These are phyloP conservation scores for Lepidurus apus DNA, from an alignment of 1,140 invertebrate species.

Conservation along the genomic window DNA sequence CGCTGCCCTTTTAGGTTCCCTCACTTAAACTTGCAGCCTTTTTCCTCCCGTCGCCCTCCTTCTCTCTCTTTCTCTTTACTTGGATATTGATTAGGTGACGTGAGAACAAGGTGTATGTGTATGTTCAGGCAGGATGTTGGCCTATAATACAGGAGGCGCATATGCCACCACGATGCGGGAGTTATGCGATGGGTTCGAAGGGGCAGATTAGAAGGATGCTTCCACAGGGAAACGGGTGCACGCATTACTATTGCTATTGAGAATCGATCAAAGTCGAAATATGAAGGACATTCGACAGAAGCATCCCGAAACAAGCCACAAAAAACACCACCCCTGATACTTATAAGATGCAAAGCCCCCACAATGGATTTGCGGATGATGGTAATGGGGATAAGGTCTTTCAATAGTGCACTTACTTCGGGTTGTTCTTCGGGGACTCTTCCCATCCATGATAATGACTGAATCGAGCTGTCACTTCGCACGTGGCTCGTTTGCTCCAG, in stretches of 20 bases:
- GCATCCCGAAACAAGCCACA: neutral
- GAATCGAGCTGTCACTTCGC: conserved; percentile 33
- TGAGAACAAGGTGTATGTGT: conserved; percentile 19
- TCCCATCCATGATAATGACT: conserved; percentile 35
- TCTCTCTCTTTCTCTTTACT: neutral
- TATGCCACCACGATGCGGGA: neutral
- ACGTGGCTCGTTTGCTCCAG: conserved; percentile 29
- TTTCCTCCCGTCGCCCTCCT: neutral
- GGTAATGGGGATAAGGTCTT: neutral
- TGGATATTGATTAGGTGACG: conserved; percentile 21
- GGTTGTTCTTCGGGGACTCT: conserved; percentile 34
- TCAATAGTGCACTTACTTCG: conserved; percentile 24
- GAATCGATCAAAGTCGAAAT: conserved; percentile 5
- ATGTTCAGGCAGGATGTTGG: neutral
- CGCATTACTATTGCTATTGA: neutral
- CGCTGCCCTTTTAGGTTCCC: neutral
- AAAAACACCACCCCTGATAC: neutral
- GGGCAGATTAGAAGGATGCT: neutral
- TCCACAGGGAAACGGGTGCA: neutral
- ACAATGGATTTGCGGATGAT: neutral
- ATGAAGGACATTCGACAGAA: neutral
- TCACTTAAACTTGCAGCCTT: neutral
- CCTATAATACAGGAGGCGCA: conserved; percentile 2
- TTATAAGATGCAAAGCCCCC: neutral
- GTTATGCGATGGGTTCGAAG: neutral